Base-by-base conservation (phyloP, 1,140 invertebrate species). In the Notospermus geniculatus region DNA sequence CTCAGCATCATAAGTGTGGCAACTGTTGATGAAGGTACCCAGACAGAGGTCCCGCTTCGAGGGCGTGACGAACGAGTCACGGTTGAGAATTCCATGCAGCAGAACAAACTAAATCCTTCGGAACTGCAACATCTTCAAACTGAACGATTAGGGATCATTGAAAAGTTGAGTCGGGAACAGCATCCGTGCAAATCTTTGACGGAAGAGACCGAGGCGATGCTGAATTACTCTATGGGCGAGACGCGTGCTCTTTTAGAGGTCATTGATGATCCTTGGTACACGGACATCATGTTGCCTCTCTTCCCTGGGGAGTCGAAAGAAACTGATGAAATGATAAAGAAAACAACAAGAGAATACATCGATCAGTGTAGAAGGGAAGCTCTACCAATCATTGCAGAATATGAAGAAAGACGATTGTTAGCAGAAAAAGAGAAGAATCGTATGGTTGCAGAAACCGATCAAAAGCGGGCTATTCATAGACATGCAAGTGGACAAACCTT, bases 261-360 rank as follows among this genome's bases (percentile, higher is more conserved):
- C 25, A n/a, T 50, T 4, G 46, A 50, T 50, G 46, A 50, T n/a
- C 46, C 46, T 5, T 50, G 46, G 46, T 50, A 50, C 25, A 50
- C 46, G 4, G 46, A 50, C 25, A 50, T 50, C 25, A 50, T 50
- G 46, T 27, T 50, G 25, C 46, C 46, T 23, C n/a, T 50, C 4
- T 19, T 50, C 46, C n/a, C 19, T 9, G 46, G 46, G n/a, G 46
- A 50, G n/a, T 27, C 46, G 25, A 50, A 50, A n/a, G 46, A 50
- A 27, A 27, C n/a, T n/a, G 46, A 50, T n/a, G 46, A 50, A n/a
- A 19, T 7, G 25, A 27, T 50, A 27, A 50, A 7, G 4, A 50
- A n/a, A 7, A 27, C 25, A 5, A 50, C 46, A n/a, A 5, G n/a
- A n/a, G 46, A 50, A n/a, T 50, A 50, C n/a, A 9, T 50, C 4